Evolutionary conservation across 2,888 invertebrate species (phyloP).

Genomic region (Ophioninae sp.): DNA sequence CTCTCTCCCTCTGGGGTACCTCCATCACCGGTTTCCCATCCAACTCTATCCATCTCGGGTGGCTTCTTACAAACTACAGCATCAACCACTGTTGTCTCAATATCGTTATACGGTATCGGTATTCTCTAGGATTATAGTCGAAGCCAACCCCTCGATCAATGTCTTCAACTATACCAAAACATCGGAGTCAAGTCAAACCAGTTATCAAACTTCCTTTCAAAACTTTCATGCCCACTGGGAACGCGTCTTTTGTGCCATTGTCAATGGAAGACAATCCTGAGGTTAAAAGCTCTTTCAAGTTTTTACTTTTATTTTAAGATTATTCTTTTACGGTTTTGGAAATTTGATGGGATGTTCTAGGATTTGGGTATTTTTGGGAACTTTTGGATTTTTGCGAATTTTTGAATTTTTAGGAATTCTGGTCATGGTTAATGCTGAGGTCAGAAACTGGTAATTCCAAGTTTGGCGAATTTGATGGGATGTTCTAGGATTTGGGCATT

Average conservation of each 20-base stretch:
- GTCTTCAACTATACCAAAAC: conserved; percentile 45
- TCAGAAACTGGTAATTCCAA: no score
- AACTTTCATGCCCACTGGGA: conserved; percentile 31
- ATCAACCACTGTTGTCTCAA: conserved; percentile 19
- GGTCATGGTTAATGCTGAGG: no score
- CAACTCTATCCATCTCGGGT: not conserved
- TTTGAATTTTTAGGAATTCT: no score
- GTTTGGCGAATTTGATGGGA: no score
- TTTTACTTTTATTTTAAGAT: no score
- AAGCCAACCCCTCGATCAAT: conserved; percentile 52
- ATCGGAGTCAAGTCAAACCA: conserved; percentile 44
- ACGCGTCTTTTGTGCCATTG: conserved; percentile 18
- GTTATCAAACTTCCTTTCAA: conserved; percentile 51
- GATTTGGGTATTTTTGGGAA: no score
- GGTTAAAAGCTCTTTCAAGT: no score
- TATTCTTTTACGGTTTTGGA: no score
- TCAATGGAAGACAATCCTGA: not conserved
- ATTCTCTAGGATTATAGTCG: conserved; percentile 35
- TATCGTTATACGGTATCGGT: conserved; percentile 10
- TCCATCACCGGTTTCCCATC: not conserved
- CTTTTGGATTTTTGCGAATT: no score
- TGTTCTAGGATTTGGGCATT: no score
- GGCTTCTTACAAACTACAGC: conserved; percentile 40
- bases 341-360: no score
- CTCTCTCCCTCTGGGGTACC: not conserved